Percentiles rank a stretch among this genome's conserved stretches.
Evolutionary conservation across 2,888 invertebrate species (phyloP).

Genomic region (Smittia aterrima): DNA sequence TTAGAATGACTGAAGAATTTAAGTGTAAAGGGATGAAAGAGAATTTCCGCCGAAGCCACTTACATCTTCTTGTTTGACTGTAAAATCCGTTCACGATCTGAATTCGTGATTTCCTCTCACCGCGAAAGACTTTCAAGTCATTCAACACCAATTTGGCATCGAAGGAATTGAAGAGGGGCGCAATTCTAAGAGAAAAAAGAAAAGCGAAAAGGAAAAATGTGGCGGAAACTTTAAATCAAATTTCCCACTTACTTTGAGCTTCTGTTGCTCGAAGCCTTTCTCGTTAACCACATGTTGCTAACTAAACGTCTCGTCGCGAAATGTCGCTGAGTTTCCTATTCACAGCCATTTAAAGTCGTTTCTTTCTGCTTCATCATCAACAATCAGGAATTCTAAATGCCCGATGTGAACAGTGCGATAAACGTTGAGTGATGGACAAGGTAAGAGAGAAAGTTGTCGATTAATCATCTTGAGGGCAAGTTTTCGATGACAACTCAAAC

Average conservation of each 20-base stretch:
- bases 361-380: background rate
- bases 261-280: background rate
- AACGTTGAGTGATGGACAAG: background rate
- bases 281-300: slow-evolving; percentile 10
- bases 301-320: background rate
- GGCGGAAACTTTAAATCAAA: too few relatives aligned
- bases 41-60: background rate
- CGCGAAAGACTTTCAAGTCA: slow-evolving; percentile 7
- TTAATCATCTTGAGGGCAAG: slow-evolving; percentile 7
- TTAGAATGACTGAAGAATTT: slow-evolving; percentile 15
- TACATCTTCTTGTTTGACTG: slow-evolving; percentile 1
- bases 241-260: slow-evolving; percentile 1
- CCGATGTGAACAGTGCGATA: background rate
- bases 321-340: background rate
- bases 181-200: background rate
- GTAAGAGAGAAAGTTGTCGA: background rate
- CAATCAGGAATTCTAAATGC: background rate
- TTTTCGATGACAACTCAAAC: background rate
- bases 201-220: background rate
- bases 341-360: background rate
- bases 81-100: slow-evolving; percentile 23
- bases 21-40: background rate
- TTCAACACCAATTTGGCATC: slow-evolving; percentile 22
- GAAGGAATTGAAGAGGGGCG: too few relatives aligned
- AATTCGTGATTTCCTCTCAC: background rate